Evolutionary conservation across 2,888 invertebrate genomes (phyloP).

Genomic region (Macaria liturata): DNA sequence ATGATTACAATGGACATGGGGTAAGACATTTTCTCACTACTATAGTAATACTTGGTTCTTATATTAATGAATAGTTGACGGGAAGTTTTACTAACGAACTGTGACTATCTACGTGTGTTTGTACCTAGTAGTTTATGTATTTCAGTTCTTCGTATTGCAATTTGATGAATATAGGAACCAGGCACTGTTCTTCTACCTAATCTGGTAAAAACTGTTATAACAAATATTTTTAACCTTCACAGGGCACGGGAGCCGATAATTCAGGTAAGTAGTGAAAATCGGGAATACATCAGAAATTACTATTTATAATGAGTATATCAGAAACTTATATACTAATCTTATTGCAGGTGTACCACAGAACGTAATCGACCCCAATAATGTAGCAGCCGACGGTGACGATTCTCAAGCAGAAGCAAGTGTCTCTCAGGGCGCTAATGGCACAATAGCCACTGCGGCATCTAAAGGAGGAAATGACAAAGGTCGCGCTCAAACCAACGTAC

Average conservation of each 20-base stretch:
- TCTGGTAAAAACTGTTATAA: background rate
- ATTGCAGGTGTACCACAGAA: conserved; percentile 67
- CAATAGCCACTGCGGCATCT: conserved; percentile 89
- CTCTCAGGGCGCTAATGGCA: conserved; percentile 82
- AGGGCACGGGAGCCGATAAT: conserved; percentile 37
- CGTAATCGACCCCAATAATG: conserved; percentile 63
- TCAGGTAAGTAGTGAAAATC: conserved; percentile 33
- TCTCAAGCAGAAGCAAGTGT: conserved; percentile 89
- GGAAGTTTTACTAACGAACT: no score
- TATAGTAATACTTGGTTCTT: no score
- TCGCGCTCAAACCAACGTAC: conserved; percentile 91
- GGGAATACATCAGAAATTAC: background rate
- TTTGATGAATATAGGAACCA: no score
- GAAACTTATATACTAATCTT: conserved; percentile 5
- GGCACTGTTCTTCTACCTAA: no score
- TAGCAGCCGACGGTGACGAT: conserved; percentile 84
- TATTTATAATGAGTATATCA: background rate
- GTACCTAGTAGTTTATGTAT: no score
- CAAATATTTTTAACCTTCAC: conserved; percentile 25
- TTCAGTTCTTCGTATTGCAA: no score
- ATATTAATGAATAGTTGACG: no score
- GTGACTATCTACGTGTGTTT: no score
- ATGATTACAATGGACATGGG: background rate
- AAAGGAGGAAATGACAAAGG: conserved; percentile 90
- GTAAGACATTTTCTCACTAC: background rate